A percentile compares a stretch with the other conserved stretches of the same genome.
Conservation (phyloP, 2,113 vertebrate genomes). For the Aleadryas rufinucha region DNA sequence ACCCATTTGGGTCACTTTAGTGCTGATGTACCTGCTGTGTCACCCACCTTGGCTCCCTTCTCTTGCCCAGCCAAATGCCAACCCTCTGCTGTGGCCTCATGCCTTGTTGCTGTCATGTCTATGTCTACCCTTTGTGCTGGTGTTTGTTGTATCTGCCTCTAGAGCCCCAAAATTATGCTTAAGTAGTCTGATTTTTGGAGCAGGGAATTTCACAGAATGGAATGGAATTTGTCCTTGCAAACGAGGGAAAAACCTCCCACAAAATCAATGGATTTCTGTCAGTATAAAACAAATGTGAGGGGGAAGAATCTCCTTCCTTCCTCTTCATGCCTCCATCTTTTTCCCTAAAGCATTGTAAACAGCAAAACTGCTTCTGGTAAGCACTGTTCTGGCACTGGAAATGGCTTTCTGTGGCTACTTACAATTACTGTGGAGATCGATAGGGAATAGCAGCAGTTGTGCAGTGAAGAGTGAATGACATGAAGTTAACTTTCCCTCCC, state of each 20-base stretch:
- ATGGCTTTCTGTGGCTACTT: background rate
- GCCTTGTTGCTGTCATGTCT: background rate
- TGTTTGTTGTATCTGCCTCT: background rate
- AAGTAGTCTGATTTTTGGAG: background rate
- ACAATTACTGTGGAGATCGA: background rate
- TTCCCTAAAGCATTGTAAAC: background rate
- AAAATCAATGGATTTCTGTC: background rate
- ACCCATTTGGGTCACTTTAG: background rate
- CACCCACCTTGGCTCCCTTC: background rate
- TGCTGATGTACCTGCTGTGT: fast-evolving
- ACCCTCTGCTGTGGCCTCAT: background rate
- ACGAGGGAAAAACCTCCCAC: background rate
- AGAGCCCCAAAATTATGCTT: background rate
- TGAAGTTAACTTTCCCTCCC: background rate
- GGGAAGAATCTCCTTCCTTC: background rate
- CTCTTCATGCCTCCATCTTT: background rate
- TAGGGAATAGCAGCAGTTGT: background rate
- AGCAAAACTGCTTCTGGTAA: background rate
- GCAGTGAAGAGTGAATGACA: background rate
- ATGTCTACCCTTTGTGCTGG: background rate
- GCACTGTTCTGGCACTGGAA: background rate
- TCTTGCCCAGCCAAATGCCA: background rate
- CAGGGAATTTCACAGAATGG: background rate
- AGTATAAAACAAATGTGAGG: background rate
- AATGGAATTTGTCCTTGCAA: background rate